Conservation (phyloP, 2,797 vertebrate genomes). For the Alcedo quadribrachys region DNA sequence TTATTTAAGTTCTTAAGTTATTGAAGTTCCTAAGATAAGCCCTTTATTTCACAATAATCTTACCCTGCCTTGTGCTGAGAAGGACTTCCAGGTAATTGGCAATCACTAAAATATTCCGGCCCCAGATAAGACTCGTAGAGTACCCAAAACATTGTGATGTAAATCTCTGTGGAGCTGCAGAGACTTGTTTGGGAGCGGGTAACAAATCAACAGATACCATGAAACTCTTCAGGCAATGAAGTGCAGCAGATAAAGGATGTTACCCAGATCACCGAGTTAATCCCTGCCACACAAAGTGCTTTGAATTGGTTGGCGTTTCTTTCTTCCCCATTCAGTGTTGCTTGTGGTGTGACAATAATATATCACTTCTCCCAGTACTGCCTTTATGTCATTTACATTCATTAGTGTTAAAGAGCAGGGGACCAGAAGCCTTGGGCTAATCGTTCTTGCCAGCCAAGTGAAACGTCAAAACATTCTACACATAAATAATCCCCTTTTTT, state of each 20-base stretch:
- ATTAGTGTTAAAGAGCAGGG: conserved; percentile 48
- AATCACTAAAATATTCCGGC: not conserved
- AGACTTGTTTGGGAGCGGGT: not conserved
- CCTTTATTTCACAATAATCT: not conserved
- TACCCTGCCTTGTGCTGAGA: not conserved
- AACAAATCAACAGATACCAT: not conserved
- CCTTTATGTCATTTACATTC: conserved; percentile 66
- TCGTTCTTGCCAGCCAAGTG: conserved; percentile 38
- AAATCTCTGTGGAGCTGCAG: not conserved
- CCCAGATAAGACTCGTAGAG: not conserved
- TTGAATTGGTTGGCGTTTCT: not conserved
- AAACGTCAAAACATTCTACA: conserved; percentile 53
- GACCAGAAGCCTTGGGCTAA: conserved; percentile 52
- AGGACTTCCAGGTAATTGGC: not conserved
- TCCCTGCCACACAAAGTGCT: conserved; percentile 33
- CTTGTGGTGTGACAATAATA: conserved; percentile 30
- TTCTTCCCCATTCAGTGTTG: conserved; percentile 2
- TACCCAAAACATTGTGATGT: not conserved
- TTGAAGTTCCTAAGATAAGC: not conserved
- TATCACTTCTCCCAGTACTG: conserved; percentile 47
- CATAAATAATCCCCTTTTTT: conserved; percentile 50
- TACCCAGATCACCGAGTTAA: not conserved
- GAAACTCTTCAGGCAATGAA: not conserved
- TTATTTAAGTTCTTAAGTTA: no score
- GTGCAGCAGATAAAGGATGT: not conserved